These are phyloP conservation scores for Geotrypetes seraphini DNA, from an alignment of 2,797 vertebrate genomes.

Conservation along the genomic window DNA sequence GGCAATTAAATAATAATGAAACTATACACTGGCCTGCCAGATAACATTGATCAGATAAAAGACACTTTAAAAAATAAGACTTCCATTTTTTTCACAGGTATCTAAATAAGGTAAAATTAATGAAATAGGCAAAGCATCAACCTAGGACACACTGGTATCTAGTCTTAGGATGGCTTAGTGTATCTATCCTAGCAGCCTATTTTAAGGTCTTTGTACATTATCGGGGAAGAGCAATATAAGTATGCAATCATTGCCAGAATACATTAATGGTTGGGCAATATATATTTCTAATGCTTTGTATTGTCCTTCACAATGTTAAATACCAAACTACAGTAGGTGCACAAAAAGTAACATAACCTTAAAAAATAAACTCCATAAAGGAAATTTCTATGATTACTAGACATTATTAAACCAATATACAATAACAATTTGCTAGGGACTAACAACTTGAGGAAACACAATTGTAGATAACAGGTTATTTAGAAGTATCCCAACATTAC, in stretches of 20 bases:
- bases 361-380: slow-evolving; percentile 10
- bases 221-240: slow-evolving; percentile 14
- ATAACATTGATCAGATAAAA: slow-evolving; percentile 33
- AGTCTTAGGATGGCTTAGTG: slow-evolving; percentile 7
- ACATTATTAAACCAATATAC: slow-evolving; percentile 19
- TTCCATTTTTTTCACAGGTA: slow-evolving; percentile 50
- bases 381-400: not conserved
- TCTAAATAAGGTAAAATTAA: slow-evolving; percentile 46
- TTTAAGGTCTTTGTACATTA: slow-evolving; percentile 9
- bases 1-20: slow-evolving; percentile 14
- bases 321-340: slow-evolving; percentile 13
- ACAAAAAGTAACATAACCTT: not conserved
- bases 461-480: slow-evolving; percentile 16
- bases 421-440: accelerated
- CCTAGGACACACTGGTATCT: slow-evolving; percentile 42
- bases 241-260: slow-evolving; percentile 15
- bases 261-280: not conserved
- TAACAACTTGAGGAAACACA: slow-evolving; percentile 8
- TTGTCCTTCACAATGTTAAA: slow-evolving; percentile 19
- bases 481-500: slow-evolving; percentile 1
- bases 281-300: not conserved
- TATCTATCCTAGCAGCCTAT: slow-evolving; percentile 16
- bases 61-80: slow-evolving; percentile 46
- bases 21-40: slow-evolving; percentile 44
- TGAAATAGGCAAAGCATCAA: slow-evolving; percentile 41